phyloP scores from a whole-genome alignment of 2,797 vertebrate genomes.

The Gorsachius magnificus region DNA sequence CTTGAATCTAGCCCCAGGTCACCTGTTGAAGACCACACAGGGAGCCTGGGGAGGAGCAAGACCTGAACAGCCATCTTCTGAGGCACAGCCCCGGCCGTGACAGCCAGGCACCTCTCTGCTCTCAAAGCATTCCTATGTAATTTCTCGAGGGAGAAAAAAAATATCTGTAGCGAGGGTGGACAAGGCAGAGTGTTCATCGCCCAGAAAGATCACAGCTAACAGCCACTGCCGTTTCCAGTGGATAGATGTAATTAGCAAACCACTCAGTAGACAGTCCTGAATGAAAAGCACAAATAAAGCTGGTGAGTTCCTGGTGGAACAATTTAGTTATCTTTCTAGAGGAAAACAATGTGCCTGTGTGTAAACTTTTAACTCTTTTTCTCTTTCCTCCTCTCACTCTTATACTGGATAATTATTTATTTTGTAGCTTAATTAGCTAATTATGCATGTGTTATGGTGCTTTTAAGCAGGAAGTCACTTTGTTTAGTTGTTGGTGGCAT shows the following conservation, averaged over 20 bases:
- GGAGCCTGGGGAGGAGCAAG: neutral
- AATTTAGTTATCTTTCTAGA: conserved; percentile 17
- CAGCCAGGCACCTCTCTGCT: neutral
- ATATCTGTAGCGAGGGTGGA: neutral
- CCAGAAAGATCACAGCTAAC: neutral
- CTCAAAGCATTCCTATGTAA: neutral
- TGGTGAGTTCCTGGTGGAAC: neutral
- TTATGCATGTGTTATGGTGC: conserved; percentile 46
- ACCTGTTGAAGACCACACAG: neutral
- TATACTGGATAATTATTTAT: conserved; percentile 70
- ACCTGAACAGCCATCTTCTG: neutral
- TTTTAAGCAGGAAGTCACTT: conserved; percentile 67
- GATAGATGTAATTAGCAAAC: neutral
- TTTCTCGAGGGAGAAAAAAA: neutral
- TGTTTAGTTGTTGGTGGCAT: conserved; percentile 58
- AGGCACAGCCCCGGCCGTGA: neutral
- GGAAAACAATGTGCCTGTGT: neutral
- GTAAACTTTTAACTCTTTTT: conserved; percentile 48
- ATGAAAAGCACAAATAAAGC: conserved; percentile 25
- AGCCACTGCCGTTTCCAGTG: neutral
- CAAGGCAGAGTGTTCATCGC: neutral
- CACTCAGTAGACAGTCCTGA: neutral
- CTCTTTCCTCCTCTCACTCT: conserved; percentile 35
- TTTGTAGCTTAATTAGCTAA: conserved; percentile 72
- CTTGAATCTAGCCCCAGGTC: neutral